Conservation (phyloP, 2,113 vertebrate genomes). For the Pantherophis guttatus region DNA sequence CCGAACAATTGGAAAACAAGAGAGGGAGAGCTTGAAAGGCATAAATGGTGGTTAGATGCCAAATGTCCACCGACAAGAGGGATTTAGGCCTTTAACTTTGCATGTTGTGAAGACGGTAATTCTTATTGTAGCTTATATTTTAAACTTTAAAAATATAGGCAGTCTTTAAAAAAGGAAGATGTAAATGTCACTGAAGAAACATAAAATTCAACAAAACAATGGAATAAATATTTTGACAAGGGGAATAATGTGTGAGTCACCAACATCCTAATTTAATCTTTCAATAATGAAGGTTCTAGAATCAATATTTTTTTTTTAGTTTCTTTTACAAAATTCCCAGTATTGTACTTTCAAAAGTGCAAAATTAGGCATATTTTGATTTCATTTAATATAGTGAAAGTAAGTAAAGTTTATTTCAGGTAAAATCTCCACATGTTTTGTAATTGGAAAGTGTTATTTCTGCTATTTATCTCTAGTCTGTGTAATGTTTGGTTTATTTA, state of each 20-base stretch:
- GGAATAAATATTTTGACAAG: neutral
- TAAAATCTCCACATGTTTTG: neutral
- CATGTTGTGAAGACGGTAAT: neutral
- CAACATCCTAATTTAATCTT: neutral
- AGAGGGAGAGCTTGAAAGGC: neutral
- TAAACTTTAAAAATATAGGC: neutral
- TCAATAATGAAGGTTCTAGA: neutral
- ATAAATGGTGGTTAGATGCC: neutral
- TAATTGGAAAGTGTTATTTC: neutral
- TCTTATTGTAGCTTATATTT: neutral
- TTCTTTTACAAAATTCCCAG: constrained; percentile 12
- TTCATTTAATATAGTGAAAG: neutral
- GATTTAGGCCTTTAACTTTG: constrained; percentile 2
- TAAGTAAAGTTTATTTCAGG: neutral
- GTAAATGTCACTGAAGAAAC: neutral
- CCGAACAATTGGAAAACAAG: constrained; percentile 2
- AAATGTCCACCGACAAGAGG: neutral
- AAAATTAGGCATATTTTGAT: neutral
- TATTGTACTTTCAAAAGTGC: neutral
- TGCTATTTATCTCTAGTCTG: neutral
- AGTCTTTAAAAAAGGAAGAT: neutral
- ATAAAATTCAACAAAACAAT: neutral
- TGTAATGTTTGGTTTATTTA: neutral
- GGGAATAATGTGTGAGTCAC: neutral
- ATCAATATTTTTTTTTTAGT: neutral